Evolutionary conservation across 2,888 invertebrate genomes (phyloP), one percentile per base, ranked within the genome.

Genomic region (Hemistola chrysoprasaria): DNA sequence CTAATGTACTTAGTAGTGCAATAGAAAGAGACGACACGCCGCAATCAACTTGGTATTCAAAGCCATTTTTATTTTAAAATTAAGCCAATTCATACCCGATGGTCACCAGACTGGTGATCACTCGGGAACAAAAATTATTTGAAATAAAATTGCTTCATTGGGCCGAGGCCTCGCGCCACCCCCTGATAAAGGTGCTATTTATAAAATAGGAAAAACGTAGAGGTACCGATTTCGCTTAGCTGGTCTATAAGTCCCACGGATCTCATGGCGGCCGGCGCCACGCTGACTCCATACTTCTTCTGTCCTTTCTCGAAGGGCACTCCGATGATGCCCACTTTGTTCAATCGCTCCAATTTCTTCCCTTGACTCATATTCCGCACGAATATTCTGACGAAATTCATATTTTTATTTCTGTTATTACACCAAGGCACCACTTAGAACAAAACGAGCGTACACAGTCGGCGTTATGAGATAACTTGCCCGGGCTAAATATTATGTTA

Each of bases 281-380:
- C 75, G 34, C 91, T 93, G 1, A 94, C 94, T 11, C 96, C 96
- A 57, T 86, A 83, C 67, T 93, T 94, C 49, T 84, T 87, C 76
- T 95, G 95, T 0, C 95, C 95, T 65, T 94, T 94, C 55, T 92
- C 92, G 65, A 95, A 95, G 3, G 95, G 95, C 22, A 95, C 95
- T n/a, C 95, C 95, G 38, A 95, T 81, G 57, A 95, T 90, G 24
- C 95, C 95, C 29, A 95, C 90, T 79, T 88, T 91, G 22, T 69
- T 66, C 53, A 84, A 56, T 1, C 79, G 71, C 47, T 71, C 59
- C 75, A 70, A 78, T 50, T 70, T 73, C 51, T 64, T 69, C 34
- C 31, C 37, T 30, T 67, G 63, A 52, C 78, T 83, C 78, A 86
- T 79, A 36, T 64, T 81, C 53, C 85, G 68, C 49, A 67, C 59